Percentiles rank a stretch among this genome's conserved stretches.
Evolutionary conservation across 2,888 invertebrate species (phyloP).

Genomic region (Temnothorax rugatulus): DNA sequence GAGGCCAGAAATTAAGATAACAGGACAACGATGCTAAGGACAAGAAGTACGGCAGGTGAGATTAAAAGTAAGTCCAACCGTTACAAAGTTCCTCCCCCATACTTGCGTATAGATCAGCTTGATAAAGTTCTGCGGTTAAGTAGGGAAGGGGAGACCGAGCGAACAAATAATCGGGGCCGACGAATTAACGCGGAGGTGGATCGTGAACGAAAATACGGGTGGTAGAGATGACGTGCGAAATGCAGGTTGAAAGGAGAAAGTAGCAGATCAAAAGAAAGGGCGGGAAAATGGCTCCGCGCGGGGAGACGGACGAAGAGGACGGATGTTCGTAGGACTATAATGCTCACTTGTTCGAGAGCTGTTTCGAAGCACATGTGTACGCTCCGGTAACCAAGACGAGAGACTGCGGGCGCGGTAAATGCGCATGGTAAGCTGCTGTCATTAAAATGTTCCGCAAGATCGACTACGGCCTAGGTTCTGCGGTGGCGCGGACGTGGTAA

Average conservation of each 20-base stretch:
- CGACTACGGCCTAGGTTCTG: slow-evolving; percentile 80
- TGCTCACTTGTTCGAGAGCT: slow-evolving; percentile 77
- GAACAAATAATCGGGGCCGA: slow-evolving; percentile 15
- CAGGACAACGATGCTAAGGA: slow-evolving; percentile 4
- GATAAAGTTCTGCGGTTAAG: slow-evolving; percentile 42
- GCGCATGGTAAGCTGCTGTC: slow-evolving; percentile 84
- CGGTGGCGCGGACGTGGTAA: slow-evolving; percentile 74
- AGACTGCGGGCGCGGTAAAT: slow-evolving; percentile 78
- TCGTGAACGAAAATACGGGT: background rate
- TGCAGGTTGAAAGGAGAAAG: background rate
- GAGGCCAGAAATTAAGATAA: slow-evolving; percentile 45
- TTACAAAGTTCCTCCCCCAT: slow-evolving; percentile 26
- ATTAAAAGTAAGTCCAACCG: slow-evolving; percentile 39
- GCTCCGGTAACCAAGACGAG: slow-evolving; percentile 81
- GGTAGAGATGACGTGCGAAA: background rate
- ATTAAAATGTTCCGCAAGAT: slow-evolving; percentile 86
- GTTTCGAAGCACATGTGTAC: slow-evolving; percentile 79
- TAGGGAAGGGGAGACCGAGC: background rate
- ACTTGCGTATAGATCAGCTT: background rate
- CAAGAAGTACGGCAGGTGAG: slow-evolving; percentile 32
- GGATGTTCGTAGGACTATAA: slow-evolving; percentile 59
- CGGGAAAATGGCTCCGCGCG: slow-evolving; percentile 57
- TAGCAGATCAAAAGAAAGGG: slow-evolving; percentile 40
- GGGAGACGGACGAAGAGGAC: slow-evolving; percentile 48
- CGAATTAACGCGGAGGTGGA: background rate